Evolutionary conservation across 2,888 invertebrate genomes (phyloP), one percentile per base, ranked within the genome.

Genomic region (Pristionchus mayeri): DNA sequence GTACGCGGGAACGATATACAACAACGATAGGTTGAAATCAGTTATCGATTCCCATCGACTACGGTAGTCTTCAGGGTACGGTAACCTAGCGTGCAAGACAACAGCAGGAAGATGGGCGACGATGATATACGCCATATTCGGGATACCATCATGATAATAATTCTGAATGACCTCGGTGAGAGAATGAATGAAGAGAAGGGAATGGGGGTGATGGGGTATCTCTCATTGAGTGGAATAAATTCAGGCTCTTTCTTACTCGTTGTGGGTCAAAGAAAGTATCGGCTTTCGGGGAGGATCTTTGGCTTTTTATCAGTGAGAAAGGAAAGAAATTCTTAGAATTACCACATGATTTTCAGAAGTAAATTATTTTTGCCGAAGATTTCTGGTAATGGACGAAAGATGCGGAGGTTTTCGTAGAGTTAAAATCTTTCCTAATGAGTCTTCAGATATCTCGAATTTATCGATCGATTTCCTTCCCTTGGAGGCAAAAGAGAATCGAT

Each of bases 81-180:
- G 98, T 86, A 97, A 98, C 93, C 96, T 98, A 90, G 95, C 96
- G 57, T 98, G 98, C 0, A 95, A 95, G 88, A 98, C 98, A 11
- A 95, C 89, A 27, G 95, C 95, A 21, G 98, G 98, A 11, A 95
- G 96, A 88, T 95, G 96, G 0, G 95, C 97, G 57, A 97, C 98
- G 0, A 97, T 98, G 88, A 94, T 96, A 34, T 98, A 98, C 93
- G 97, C 98, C 24, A 89, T 92, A 27, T 95, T 98, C 87, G 98
- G 98, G 18, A 98, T 98, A 91, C 98, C 0, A 95, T 98, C 91
- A 97, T 98, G 93, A 94, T 98, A 89, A 96, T 98, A 85, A 95
- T 98, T 24, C 93, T 99, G 88, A 97, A 97, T 57, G 97, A 98
- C 94, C 96, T 98, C 93, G 98, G 67, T 71, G 13, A 2, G 44